Evolutionary conservation across 2,888 invertebrate species (phyloP).

Genomic region (Cryptocephalus moraei): DNA sequence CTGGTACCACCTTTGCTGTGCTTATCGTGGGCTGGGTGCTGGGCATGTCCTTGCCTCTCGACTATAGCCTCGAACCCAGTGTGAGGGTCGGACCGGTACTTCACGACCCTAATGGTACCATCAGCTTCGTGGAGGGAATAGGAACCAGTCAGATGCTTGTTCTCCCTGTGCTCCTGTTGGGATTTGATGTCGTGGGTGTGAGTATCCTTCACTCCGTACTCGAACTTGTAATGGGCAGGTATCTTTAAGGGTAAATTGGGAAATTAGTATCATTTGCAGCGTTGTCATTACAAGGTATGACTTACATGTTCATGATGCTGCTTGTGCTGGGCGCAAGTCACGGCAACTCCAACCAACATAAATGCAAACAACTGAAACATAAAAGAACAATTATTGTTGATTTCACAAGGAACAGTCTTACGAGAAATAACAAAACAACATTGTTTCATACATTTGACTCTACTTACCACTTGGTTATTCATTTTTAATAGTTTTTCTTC

Average conservation of each 20-base stretch:
- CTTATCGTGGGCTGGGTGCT: constrained; percentile 20
- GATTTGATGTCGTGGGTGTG: constrained; percentile 34
- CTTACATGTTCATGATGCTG: too few relatives aligned
- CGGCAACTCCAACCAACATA: too few relatives aligned
- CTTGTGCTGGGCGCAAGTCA: too few relatives aligned
- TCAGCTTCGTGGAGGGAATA: constrained; percentile 34
- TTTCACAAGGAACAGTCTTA: too few relatives aligned
- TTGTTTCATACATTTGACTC: too few relatives aligned
- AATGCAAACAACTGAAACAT: too few relatives aligned
- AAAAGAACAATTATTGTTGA: too few relatives aligned
- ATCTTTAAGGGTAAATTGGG: constrained; percentile 1
- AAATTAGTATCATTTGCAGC: too few relatives aligned
- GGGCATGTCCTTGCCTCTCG: constrained; percentile 19
- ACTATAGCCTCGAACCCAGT: constrained; percentile 23
- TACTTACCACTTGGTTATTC: too few relatives aligned
- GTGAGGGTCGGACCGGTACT: constrained; percentile 24
- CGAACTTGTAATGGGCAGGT: constrained; percentile 28
- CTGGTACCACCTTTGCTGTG: constrained; percentile 17
- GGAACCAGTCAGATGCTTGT: constrained; percentile 31
- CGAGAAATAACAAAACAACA: too few relatives aligned
- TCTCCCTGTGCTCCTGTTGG: constrained; percentile 33
- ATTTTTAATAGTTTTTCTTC: too few relatives aligned
- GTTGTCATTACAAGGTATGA: too few relatives aligned
- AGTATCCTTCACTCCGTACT: constrained; percentile 34
- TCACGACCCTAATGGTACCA: constrained; percentile 32